Conservation (phyloP, 2,888 invertebrate species). For the Euclidia mi region DNA sequence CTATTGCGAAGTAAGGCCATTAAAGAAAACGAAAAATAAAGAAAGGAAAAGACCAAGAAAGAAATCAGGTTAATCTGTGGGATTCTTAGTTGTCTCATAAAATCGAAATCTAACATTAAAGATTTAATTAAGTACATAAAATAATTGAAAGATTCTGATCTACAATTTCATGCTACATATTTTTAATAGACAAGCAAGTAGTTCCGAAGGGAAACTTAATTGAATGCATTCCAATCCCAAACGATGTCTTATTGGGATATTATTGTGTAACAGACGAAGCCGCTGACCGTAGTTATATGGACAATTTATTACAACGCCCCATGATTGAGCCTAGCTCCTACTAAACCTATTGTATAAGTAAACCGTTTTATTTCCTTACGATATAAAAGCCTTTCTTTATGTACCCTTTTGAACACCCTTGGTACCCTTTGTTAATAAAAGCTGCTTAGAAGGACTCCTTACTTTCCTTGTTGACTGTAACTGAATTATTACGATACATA, state of each 20-base stretch:
- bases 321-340: slow-evolving; percentile 25
- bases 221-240: slow-evolving; percentile 44
- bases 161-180: background rate
- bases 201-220: slow-evolving; percentile 30
- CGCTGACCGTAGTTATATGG: slow-evolving; percentile 35
- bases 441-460: too few relatives aligned
- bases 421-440: too few relatives aligned
- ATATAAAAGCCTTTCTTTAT: slow-evolving; percentile 2
- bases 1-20: too few relatives aligned
- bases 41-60: too few relatives aligned
- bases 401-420: background rate
- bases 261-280: slow-evolving; percentile 35
- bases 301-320: slow-evolving; percentile 39
- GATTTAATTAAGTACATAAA: too few relatives aligned
- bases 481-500: too few relatives aligned
- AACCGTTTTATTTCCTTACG: slow-evolving; percentile 4
- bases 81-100: too few relatives aligned
- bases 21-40: too few relatives aligned
- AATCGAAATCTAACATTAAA: too few relatives aligned
- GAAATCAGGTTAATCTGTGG: too few relatives aligned
- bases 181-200: slow-evolving; percentile 12
- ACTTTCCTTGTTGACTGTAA: too few relatives aligned
- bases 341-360: slow-evolving; percentile 16
- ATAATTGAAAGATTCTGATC: too few relatives aligned
- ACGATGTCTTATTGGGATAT: slow-evolving; percentile 40